Percentiles rank a stretch among this genome's conserved stretches.
phyloP scores from a whole-genome alignment of 2,113 vertebrate species.

The Cichladusa arquata region DNA sequence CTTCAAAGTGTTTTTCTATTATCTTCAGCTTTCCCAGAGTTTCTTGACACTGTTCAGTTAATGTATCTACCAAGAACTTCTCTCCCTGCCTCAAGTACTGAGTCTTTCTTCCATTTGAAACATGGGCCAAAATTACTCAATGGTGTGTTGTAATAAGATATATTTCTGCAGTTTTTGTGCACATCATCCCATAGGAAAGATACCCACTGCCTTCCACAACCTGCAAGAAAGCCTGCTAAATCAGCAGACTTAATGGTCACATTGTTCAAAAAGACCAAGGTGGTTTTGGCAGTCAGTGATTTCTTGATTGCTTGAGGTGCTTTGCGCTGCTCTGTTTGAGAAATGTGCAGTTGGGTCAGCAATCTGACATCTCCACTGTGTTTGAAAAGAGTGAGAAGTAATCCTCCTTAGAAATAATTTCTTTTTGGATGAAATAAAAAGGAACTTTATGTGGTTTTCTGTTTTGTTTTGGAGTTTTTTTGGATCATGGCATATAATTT shows the following conservation, averaged over 20 bases:
- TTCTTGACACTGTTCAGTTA: neutral
- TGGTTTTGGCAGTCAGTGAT: neutral
- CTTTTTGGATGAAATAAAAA: neutral
- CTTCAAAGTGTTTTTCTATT: neutral
- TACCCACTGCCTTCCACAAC: neutral
- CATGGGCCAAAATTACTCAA: neutral
- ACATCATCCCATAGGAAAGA: neutral
- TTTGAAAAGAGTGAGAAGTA: neutral
- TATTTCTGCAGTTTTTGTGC: neutral
- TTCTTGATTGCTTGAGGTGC: neutral
- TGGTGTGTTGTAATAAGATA: neutral
- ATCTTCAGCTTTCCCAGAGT: neutral
- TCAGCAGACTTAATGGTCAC: neutral
- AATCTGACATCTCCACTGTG: neutral
- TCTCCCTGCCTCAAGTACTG: neutral
- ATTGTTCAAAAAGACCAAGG: neutral
- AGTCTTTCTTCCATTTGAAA: neutral
- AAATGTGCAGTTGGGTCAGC: neutral
- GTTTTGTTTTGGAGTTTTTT: neutral
- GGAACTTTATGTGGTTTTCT: neutral
- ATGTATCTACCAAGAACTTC: neutral
- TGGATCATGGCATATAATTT: neutral
- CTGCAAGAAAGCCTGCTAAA: neutral
- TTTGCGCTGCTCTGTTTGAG: neutral
- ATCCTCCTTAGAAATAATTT: neutral